Base-by-base conservation (phyloP, 2,113 vertebrate species). In the Lagopus muta region DNA sequence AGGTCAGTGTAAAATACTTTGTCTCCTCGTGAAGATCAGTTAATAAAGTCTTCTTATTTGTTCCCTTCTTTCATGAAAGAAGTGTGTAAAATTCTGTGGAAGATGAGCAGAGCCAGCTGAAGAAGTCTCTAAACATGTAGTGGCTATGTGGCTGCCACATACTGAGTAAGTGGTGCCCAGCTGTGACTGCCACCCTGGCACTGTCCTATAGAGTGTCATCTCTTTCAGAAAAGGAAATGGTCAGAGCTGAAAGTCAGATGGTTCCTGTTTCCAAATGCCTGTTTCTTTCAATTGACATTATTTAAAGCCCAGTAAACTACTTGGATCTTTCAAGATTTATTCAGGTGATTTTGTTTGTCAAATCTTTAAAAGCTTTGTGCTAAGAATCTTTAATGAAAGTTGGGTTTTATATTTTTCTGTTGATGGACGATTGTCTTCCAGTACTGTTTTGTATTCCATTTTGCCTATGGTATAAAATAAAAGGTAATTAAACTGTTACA, bases 1-100 rank as follows among this genome's bases (percentile, higher is more conserved):
- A 95, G 73, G 92, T 89, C 94, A 91, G 28, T 30, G 50, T 50
- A 67, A 88, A 90, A 83, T 94, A 90, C 42, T 94, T 78, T 77
- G 69, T 64, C 64, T 92, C 60, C 79, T 71, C 64, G 76, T 88
- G 88, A 81, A 89, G 66, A 78, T 87, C 27, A 55, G 45, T 64
- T 94, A 82, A 85, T 82, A 91, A 90, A 94, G 76, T 72, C 70
- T 6, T 62, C 38, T 40, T 17, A 10, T 92, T 82, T 81, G 25
- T 91, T 87, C 70, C 65, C 84, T 88, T 83, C 30, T 57, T 90
- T 89, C 70, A 62, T 89, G 67, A 84, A 96, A 95, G 36, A 91
- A 82, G 45, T 58, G 34, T 27, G 9, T 73, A 61, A 65, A 84
- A 18, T 71, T 90, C 38, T 89, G 24, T 92, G n/a, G 77, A 91